Evolutionary conservation across 2,888 invertebrate genomes (phyloP).

Genomic region (Cryptus viduatorius): DNA sequence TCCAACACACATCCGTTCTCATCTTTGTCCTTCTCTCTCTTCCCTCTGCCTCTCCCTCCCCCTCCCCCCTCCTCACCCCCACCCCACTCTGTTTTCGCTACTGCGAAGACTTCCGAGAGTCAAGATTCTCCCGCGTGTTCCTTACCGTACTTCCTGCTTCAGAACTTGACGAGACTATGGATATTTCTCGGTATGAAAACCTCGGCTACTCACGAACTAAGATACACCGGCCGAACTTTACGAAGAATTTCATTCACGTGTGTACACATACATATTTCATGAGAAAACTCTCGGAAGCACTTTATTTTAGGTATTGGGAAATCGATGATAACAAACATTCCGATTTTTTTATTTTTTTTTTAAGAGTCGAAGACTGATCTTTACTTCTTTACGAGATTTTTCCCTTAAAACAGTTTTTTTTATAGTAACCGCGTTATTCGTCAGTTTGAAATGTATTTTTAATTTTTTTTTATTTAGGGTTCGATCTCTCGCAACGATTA

Average conservation of each 20-base stretch:
- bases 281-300: too few relatives aligned
- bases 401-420: too few relatives aligned
- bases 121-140: conserved; percentile 40
- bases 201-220: not conserved
- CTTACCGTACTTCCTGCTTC: conserved; percentile 16
- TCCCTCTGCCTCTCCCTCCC: not conserved
- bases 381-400: too few relatives aligned
- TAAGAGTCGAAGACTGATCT: too few relatives aligned
- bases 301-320: too few relatives aligned
- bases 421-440: not conserved
- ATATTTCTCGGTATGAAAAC: conserved; percentile 9
- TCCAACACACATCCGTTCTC: conserved; percentile 50
- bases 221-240: not conserved
- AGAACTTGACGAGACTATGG: not conserved
- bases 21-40: not conserved
- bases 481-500: not conserved
- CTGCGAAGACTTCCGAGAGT: conserved; percentile 60
- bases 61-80: too few relatives aligned
- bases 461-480: not conserved
- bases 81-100: not conserved
- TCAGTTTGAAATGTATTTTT: not conserved
- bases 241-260: not conserved
- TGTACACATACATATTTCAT: too few relatives aligned
- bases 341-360: too few relatives aligned
- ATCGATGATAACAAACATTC: too few relatives aligned